Base-by-base conservation (phyloP, 1,140 invertebrate genomes). In the Drosophila serrata region DNA sequence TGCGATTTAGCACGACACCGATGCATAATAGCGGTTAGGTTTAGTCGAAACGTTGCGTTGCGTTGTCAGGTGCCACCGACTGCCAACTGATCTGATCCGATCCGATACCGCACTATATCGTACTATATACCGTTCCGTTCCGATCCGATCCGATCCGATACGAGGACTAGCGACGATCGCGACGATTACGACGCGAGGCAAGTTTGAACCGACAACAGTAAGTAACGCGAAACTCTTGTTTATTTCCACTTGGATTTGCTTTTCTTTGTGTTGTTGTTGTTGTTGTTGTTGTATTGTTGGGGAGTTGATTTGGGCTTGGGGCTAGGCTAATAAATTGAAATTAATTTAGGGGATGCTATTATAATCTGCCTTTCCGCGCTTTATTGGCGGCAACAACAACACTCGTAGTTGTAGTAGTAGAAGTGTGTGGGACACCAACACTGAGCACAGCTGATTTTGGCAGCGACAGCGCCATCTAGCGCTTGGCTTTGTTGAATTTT, bases 401-500 rank as follows among this genome's bases (percentile, higher is more conserved):
- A 40, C 51, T 31, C 7, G 17, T 33, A 13, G 49, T 55, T 17
- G 6, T 11, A 35, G 12, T 37, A 37, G 13, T 5, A 22, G 19
- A 9, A 37, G 51, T 55, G 19, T 55, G 51, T 15, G 59, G 48
- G 19, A 59, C 45, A 43, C 39, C 40, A 70, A 75, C 62, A 82
- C 69, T 72, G 69, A 37, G 48, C 64, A 69, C 39, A 76, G 60
- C 51, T 37, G 51, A 62, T 68, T 37, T 55, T 2, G 45, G 51
- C 63, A 65, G 59, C 58, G 58, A 63, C 70, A 68, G 81, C 78
- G 86, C 69, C 81, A 90, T 85, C 81, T 75, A 85, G 70, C 86
- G 82, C 60, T 60, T 78, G 81, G 79, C 76, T 79, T 58, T 75
- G 77, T 51, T 64, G 45, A 45, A 40, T 61, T 56, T 40, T n/a